Percentiles rank a stretch among this genome's conserved stretches.
These are phyloP conservation scores for Junonia oenone DNA, from an alignment of 2,888 invertebrate species.

Conservation along the genomic window DNA sequence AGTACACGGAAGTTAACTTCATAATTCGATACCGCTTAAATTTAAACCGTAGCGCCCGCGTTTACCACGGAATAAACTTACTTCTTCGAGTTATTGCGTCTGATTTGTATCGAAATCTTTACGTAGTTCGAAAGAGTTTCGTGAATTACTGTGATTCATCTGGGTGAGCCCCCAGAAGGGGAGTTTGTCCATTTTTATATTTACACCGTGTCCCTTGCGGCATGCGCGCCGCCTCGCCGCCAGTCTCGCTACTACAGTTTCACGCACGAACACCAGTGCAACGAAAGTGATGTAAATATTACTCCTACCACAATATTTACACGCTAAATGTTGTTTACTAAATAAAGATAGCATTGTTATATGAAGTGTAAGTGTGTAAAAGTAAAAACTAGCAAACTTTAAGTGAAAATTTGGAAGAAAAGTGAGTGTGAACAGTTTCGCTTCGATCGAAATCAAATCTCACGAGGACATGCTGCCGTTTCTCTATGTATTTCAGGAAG, in stretches of 20 bases:
- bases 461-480: constrained; percentile 64
- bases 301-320: constrained; percentile 70
- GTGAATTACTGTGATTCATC: constrained; percentile 72
- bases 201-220: constrained; percentile 73
- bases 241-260: constrained; percentile 73
- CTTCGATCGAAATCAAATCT: constrained; percentile 63
- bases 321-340: constrained; percentile 62
- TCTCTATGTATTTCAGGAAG: constrained; percentile 73
- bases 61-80: constrained; percentile 16
- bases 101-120: constrained; percentile 46
- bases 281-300: constrained; percentile 73
- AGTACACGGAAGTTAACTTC: constrained; percentile 59
- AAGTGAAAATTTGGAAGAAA: constrained; percentile 51
- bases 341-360: constrained; percentile 44
- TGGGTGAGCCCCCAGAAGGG: constrained; percentile 73
- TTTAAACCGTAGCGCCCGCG: constrained; percentile 43
- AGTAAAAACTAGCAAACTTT: constrained; percentile 47
- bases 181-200: constrained; percentile 79
- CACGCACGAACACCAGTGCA: constrained; percentile 74
- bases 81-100: constrained; percentile 33
- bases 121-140: constrained; percentile 46
- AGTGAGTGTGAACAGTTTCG: constrained; percentile 56
- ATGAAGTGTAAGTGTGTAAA: constrained; percentile 42
- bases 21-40: constrained; percentile 55
- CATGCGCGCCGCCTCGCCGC: constrained; percentile 75